Conservation (phyloP, 1,140 invertebrate genomes). For the Cyrtorhinus lividipennis region DNA sequence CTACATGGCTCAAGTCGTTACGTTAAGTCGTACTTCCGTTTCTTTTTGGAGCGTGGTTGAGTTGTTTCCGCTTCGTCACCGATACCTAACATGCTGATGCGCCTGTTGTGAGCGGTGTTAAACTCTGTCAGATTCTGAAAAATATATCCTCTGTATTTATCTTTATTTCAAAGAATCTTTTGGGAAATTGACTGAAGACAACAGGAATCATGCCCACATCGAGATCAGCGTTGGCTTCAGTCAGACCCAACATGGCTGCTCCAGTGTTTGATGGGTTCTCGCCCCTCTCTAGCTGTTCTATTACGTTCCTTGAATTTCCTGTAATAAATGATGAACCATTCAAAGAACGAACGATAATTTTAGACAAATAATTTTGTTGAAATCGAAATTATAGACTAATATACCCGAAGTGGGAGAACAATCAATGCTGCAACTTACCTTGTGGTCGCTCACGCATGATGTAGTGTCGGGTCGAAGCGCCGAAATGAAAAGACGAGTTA, state of each 20-base stretch:
- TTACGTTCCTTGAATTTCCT: conserved; percentile 43
- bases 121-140: conserved; percentile 94
- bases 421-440: too few relatives aligned
- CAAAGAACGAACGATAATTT: too few relatives aligned
- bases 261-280: conserved; percentile 57
- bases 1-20: too few relatives aligned
- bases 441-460: conserved; percentile 82
- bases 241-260: conserved; percentile 71
- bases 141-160: neutral
- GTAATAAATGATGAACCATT: neutral
- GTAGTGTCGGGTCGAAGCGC: conserved; percentile 89
- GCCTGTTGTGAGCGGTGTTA: conserved; percentile 95
- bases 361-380: too few relatives aligned
- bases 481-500: conserved; percentile 91
- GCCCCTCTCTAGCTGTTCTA: conserved; percentile 59
- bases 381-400: too few relatives aligned
- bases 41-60: conserved; percentile 43
- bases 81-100: conserved; percentile 89
- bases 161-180: neutral
- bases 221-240: conserved; percentile 88
- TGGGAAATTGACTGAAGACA: neutral
- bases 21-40: too few relatives aligned
- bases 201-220: conserved; percentile 55
- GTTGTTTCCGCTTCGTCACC: conserved; percentile 52
- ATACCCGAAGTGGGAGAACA: too few relatives aligned